These are phyloP conservation scores for Syrmaticus mikado DNA, from an alignment of 2,113 vertebrate species.

Conservation along the genomic window DNA sequence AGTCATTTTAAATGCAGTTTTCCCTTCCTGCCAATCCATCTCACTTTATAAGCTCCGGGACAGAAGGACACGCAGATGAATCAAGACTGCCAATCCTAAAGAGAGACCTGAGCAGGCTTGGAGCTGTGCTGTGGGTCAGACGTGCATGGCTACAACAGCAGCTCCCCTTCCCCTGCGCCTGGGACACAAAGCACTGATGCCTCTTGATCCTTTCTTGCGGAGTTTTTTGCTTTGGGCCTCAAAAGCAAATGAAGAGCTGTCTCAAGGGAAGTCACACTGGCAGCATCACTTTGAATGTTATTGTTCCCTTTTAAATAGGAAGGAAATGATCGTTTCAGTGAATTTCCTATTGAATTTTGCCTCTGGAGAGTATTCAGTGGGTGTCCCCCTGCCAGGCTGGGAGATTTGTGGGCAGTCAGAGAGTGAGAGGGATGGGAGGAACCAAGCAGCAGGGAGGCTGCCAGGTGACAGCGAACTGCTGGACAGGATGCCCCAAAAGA, in stretches of 20 bases:
- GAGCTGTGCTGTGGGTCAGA: neutral
- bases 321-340: conserved; percentile 2
- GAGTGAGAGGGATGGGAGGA: neutral
- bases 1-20: neutral
- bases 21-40: neutral
- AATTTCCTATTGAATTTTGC: conserved; percentile 37
- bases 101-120: neutral
- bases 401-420: neutral
- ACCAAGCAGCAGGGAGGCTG: neutral
- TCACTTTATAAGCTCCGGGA: fast-evolving
- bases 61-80: neutral
- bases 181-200: neutral
- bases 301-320: conserved; percentile 1
- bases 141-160: neutral
- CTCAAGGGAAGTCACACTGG: neutral
- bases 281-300: neutral
- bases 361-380: conserved; percentile 34
- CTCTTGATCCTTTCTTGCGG: neutral
- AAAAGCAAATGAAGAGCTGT: neutral
- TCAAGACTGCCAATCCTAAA: neutral
- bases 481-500: neutral
- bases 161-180: neutral
- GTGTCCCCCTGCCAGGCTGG: conserved; percentile 21
- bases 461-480: neutral
- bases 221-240: neutral